These are phyloP conservation scores for Trichopoda pennipes DNA, from an alignment of 2,888 invertebrate genomes.

Conservation along the genomic window DNA sequence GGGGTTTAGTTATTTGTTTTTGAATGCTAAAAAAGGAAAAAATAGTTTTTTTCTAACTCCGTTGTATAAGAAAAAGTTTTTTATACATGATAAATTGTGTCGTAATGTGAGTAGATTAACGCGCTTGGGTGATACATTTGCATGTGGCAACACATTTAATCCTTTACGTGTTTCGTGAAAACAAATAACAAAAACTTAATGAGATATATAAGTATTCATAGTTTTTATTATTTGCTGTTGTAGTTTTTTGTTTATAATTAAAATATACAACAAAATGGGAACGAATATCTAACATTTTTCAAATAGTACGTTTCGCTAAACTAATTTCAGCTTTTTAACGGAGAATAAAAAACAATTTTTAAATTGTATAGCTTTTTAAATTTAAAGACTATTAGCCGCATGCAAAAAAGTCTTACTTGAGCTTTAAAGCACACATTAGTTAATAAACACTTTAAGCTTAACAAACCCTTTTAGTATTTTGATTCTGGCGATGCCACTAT, in stretches of 20 bases:
- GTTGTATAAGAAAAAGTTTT: constrained; percentile 1
- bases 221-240: constrained; percentile 16
- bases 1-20: constrained; percentile 6
- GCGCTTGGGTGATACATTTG: constrained; percentile 67
- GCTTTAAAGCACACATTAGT: no score
- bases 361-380: no score
- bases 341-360: no score
- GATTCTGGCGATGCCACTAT: no score
- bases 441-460: no score
- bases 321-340: no score
- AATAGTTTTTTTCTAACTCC: constrained; percentile 12
- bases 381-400: no score
- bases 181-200: constrained; percentile 10
- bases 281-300: not conserved
- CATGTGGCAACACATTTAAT: constrained; percentile 71
- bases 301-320: not conserved
- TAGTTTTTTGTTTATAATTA: not conserved
- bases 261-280: not conserved
- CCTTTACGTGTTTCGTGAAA: constrained; percentile 60
- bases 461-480: no score
- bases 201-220: constrained; percentile 16
- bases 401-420: no score
- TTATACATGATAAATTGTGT: constrained; percentile 70
- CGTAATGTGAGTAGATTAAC: constrained; percentile 73
- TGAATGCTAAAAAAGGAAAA: constrained; percentile 14